Conservation (phyloP, 2,888 invertebrate species). For the Drosophila subquinaria region DNA sequence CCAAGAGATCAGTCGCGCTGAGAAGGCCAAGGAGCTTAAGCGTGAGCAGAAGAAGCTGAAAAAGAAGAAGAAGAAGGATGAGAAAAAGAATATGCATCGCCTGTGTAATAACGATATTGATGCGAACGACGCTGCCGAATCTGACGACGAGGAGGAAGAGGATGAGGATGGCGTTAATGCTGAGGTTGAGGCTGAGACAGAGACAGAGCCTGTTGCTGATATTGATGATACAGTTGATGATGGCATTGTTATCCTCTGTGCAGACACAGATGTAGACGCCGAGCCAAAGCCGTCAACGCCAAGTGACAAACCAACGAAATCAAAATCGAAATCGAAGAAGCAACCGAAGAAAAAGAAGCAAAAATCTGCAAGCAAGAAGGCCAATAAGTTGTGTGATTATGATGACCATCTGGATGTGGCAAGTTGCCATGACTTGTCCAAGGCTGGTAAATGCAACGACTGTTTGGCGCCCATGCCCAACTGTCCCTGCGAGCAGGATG, state of each 20-base stretch:
- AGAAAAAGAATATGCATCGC: constrained; percentile 85
- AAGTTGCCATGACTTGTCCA: constrained; percentile 34
- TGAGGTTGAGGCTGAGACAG: constrained; percentile 25
- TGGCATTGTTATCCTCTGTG: constrained; percentile 64
- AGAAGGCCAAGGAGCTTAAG: constrained; percentile 92
- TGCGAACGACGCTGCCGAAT: constrained; percentile 65
- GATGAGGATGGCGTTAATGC: constrained; percentile 74
- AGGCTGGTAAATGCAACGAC: constrained; percentile 77
- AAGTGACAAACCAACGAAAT: constrained; percentile 63
- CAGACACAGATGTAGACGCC: constrained; percentile 37
- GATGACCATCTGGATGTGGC: constrained; percentile 48
- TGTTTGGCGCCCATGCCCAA: constrained; percentile 75
- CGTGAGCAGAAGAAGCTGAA: constrained; percentile 95
- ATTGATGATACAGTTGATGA: constrained; percentile 62
- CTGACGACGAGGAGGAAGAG: constrained; percentile 68
- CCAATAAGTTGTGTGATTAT: constrained; percentile 46
- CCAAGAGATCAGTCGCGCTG: constrained; percentile 94
- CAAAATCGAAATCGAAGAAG: constrained; percentile 78
- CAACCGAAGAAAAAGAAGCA: constrained; percentile 79
- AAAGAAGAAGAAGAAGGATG: constrained; percentile 90
- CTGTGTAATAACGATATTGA: constrained; percentile 62
- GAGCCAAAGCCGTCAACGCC: constrained; percentile 41
- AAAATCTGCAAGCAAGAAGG: constrained; percentile 61
- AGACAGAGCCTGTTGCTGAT: constrained; percentile 23
- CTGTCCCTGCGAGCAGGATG: constrained; percentile 87